These are phyloP conservation scores for Bradysia coprophila DNA, from an alignment of 1,140 invertebrate genomes.

Conservation along the genomic window DNA sequence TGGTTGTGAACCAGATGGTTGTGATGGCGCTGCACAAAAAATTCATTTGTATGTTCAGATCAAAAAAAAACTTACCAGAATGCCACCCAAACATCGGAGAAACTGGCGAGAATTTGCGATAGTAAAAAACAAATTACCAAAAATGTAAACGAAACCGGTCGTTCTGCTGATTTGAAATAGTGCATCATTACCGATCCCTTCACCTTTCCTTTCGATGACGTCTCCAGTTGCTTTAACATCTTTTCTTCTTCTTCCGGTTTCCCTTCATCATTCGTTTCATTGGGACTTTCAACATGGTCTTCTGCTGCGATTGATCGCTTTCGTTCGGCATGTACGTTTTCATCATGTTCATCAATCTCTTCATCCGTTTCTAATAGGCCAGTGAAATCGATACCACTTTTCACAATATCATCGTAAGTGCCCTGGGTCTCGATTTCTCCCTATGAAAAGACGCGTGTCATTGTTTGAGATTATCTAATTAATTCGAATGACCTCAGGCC, in stretches of 20 bases:
- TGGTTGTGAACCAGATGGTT: too few relatives aligned
- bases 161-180: conserved; percentile 14
- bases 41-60: too few relatives aligned
- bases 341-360: conserved; percentile 7
- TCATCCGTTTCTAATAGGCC: conserved; percentile 18
- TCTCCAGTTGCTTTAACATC: neutral
- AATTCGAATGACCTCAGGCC: neutral
- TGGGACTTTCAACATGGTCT: neutral
- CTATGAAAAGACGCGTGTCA: conserved; percentile 12
- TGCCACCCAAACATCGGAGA: conserved; percentile 4
- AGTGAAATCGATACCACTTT: conserved; percentile 39
- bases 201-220: conserved; percentile 6
- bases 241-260: neutral
- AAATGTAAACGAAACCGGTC: conserved; percentile 15
- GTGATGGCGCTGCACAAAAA: too few relatives aligned
- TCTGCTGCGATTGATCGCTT: too few relatives aligned
- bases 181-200: conserved; percentile 11
- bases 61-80: too few relatives aligned
- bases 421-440: conserved; percentile 36
- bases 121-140: neutral
- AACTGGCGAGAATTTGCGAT: neutral
- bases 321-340: conserved; percentile 5
- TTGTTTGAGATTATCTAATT: neutral
- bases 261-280: neutral
- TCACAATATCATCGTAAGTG: conserved; percentile 39